These are phyloP conservation scores for Otocyon megalotis DNA, from an alignment of 2,113 vertebrate genomes.

Conservation along the genomic window DNA sequence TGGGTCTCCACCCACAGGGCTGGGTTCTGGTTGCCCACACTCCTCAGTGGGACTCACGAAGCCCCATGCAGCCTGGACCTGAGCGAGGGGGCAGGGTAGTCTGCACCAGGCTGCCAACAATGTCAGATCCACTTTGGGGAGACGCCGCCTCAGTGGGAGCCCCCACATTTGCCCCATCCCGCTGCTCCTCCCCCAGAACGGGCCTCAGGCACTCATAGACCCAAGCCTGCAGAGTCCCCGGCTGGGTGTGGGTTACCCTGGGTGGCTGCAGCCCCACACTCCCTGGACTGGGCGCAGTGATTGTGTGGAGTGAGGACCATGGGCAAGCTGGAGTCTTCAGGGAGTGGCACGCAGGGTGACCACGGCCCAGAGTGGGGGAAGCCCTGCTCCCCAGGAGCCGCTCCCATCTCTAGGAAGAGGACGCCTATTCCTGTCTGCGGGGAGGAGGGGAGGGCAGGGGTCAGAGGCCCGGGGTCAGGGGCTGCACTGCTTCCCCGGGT, in stretches of 20 bases:
- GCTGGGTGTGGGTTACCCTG: not conserved
- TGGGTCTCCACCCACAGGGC: rapidly evolving
- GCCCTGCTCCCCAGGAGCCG: rapidly evolving
- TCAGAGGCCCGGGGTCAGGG: not conserved
- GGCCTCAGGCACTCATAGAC: not conserved
- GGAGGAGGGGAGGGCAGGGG: not conserved
- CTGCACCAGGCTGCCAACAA: rapidly evolving
- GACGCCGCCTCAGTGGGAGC: rapidly evolving
- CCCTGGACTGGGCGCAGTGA: not conserved
- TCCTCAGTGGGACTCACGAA: rapidly evolving
- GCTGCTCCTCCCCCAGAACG: rapidly evolving
- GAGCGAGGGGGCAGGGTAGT: too few relatives aligned
- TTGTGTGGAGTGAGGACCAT: rapidly evolving
- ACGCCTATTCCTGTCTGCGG: not conserved
- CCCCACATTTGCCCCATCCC: rapidly evolving
- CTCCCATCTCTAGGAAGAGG: not conserved
- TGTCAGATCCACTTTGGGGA: not conserved
- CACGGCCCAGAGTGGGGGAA: not conserved
- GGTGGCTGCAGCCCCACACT: not conserved
- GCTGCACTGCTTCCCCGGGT: not conserved
- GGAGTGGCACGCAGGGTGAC: rapidly evolving
- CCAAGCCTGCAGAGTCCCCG: not conserved
- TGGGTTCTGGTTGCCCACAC: rapidly evolving
- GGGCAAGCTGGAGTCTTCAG: rapidly evolving
- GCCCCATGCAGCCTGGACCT: not conserved